Conservation (phyloP, 2,888 invertebrate species). For the Tetramorium bicarinatum region DNA sequence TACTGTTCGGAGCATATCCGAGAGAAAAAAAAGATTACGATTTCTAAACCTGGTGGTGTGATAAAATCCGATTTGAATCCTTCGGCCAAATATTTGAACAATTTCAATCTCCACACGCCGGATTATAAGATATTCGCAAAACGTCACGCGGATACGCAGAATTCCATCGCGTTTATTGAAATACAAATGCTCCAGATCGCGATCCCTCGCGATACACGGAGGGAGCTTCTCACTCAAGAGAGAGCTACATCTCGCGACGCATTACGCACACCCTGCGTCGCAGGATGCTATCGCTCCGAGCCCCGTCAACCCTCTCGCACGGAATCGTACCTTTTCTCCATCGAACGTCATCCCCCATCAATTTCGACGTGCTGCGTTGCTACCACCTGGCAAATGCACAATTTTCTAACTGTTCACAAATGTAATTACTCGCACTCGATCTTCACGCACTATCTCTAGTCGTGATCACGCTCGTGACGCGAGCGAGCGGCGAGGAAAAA, state of each 20-base stretch:
- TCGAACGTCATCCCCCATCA: conserved; percentile 81
- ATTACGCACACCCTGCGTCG: conserved; percentile 13
- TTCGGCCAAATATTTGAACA: conserved; percentile 30
- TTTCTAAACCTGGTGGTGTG: neutral
- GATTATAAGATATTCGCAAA: conserved; percentile 1
- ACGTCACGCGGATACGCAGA: conserved; percentile 2
- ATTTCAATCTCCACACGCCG: conserved; percentile 16
- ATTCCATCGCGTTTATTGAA: neutral
- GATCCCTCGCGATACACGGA: neutral
- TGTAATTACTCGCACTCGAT: neutral
- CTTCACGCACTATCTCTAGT: neutral
- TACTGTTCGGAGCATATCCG: neutral
- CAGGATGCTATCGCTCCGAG: neutral
- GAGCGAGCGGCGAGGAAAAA: conserved; percentile 10
- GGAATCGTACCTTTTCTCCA: conserved; percentile 76
- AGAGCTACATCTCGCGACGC: conserved; percentile 14
- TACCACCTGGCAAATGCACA: conserved; percentile 14
- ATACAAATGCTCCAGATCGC: conserved; percentile 7
- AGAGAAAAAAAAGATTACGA: neutral
- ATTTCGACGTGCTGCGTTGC: conserved; percentile 23
- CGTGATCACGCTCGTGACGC: conserved; percentile 7
- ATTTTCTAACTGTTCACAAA: conserved; percentile 29
- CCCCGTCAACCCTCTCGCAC: neutral
- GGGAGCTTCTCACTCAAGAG: neutral
- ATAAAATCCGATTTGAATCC: conserved; percentile 13